These are phyloP conservation scores for Epinephelus moara DNA, from an alignment of 2,113 vertebrate genomes.

Conservation along the genomic window DNA sequence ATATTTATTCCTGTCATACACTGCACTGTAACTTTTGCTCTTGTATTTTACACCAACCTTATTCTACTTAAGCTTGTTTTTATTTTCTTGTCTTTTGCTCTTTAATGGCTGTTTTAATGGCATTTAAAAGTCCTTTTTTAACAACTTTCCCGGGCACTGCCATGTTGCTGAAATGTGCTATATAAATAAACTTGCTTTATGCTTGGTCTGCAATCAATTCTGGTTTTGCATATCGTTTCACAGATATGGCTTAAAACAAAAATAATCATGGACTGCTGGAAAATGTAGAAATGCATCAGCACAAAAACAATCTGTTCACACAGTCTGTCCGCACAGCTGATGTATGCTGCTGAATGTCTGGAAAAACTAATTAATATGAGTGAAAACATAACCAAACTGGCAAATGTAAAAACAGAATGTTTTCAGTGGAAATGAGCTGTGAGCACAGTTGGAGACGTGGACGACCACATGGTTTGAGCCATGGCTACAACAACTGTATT, in stretches of 20 bases:
- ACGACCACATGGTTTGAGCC: not conserved
- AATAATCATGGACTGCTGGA: not conserved
- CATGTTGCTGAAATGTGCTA: too few relatives aligned
- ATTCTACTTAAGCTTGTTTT: too few relatives aligned
- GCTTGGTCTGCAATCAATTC: not conserved
- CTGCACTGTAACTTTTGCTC: too few relatives aligned
- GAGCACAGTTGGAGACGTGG: not conserved
- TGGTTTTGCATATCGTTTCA: not conserved
- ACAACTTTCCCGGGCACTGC: too few relatives aligned
- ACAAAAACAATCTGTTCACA: conserved; percentile 25
- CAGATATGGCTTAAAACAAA: not conserved
- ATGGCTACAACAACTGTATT: not conserved
- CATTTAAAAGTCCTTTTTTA: too few relatives aligned
- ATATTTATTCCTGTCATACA: too few relatives aligned
- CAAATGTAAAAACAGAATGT: not conserved
- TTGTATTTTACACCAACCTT: too few relatives aligned
- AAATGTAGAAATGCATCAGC: not conserved
- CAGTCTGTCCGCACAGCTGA: conserved; percentile 7
- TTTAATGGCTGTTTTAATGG: too few relatives aligned
- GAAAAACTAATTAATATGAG: conserved; percentile 1
- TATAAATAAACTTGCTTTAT: not conserved
- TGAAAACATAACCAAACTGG: not conserved
- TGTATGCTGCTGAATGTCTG: not conserved
- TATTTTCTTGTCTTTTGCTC: too few relatives aligned
- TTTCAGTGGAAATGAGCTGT: not conserved